A percentile compares a stretch with the other conserved stretches of the same genome.
These are phyloP conservation scores for Brachyhypopomus gauderio DNA, from an alignment of 2,113 vertebrate genomes.

Conservation along the genomic window DNA sequence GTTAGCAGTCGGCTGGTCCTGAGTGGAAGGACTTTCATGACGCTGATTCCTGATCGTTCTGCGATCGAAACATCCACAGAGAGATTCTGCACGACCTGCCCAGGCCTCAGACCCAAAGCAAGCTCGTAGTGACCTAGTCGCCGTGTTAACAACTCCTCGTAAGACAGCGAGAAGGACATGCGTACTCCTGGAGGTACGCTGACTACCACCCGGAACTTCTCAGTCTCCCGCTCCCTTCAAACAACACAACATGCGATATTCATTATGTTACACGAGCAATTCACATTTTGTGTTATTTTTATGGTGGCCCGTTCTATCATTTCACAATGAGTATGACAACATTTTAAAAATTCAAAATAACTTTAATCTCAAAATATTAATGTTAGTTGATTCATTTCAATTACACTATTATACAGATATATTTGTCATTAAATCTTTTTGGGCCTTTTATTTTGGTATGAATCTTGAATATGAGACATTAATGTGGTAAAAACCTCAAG, in stretches of 20 bases:
- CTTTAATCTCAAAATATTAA: not conserved
- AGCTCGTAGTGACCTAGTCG: constrained; percentile 79
- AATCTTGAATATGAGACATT: not conserved
- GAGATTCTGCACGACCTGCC: constrained; percentile 76
- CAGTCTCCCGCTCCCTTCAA: constrained; percentile 77
- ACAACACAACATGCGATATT: constrained; percentile 12
- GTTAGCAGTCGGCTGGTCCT: constrained; percentile 70
- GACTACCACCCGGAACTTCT: constrained; percentile 80
- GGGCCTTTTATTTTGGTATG: not conserved
- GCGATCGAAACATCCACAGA: constrained; percentile 75
- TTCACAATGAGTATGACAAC: not conserved
- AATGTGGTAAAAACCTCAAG: not conserved
- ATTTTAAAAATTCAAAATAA: not conserved
- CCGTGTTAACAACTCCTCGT: constrained; percentile 78
- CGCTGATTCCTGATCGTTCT: constrained; percentile 76
- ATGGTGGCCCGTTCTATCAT: not conserved
- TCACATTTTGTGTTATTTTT: not conserved
- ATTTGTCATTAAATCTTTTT: not conserved
- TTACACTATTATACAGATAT: not conserved
- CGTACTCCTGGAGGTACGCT: constrained; percentile 72
- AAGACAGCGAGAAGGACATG: constrained; percentile 74
- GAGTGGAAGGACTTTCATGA: constrained; percentile 75
- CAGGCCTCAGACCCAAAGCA: constrained; percentile 73
- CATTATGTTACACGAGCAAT: not conserved
- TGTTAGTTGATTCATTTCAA: not conserved